Evolutionary conservation across 2,888 invertebrate genomes (phyloP), one percentile per base, ranked within the genome.

Genomic region (Cosmia pyralina): DNA sequence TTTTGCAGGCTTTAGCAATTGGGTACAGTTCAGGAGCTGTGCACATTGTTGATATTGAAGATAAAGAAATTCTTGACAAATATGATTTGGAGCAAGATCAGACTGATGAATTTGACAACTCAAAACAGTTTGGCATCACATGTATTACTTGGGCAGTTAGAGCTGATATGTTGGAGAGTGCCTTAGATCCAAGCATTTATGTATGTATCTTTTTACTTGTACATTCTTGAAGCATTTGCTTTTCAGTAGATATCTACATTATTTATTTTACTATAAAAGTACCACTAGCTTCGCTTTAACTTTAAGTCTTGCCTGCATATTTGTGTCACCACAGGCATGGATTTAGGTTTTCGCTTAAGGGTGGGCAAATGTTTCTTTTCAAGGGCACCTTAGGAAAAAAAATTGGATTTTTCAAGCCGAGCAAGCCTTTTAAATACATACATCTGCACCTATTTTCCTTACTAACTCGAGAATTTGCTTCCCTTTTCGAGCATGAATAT

Each of bases 21-120:
- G 98, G 97, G 7, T 98, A 98, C 85, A 97, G 97, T 91, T 97
- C 96, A 91, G 98, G 98, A 17, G 96, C 96, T 88, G 96, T 98
- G 2, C 96, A 97, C 48, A 96, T 99, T 62, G 97, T 98, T 58
- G 98, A 98, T 91, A 98, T 99, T 66, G 99, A 99, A 94, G 98
- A 98, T 87, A 98, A 98, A 88, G 98, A 98, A 87, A 96, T 97
- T 72, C 96, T 99, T 17, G 97, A 98, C 83, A 97, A 96, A 50
- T 96, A 97, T 88, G 94, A 96, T 77, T 90, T 96, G 79, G 92
- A 93, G 67, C 89, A 87, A 75, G 93, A 96, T 68, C 93, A 93
- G 50, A 90, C 95, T 53, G 91, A 93, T 86, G 94, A 96, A 69
- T 95, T 96, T 84, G 94, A 96, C 69, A 92, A 91, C 76, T 81